A percentile compares a stretch with the other conserved stretches of the same genome.
These are phyloP conservation scores for Dysidea cf. avara DNA, from an alignment of 37 sponge, comb jelly and placozoan genomes.

Conservation along the genomic window DNA sequence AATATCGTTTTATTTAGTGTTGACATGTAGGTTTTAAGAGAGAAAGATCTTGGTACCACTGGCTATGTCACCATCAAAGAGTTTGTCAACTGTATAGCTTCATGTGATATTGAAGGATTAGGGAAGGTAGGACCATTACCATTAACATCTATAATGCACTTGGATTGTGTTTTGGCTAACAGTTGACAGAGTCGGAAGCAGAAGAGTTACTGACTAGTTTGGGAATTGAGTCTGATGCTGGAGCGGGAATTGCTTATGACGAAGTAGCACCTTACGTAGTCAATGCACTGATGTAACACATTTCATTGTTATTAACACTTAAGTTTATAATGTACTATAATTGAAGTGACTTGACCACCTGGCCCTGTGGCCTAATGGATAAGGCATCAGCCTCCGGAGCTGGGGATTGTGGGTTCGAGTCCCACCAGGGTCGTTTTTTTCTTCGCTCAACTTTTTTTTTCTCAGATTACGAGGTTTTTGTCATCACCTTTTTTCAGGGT, in stretches of 20 bases:
- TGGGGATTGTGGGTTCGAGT: conserved; percentile 96
- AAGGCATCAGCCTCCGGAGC: conserved; percentile 96
- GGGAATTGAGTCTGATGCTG: conserved; percentile 15
- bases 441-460: background rate
- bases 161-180: too few species aligned
- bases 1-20: too few species aligned
- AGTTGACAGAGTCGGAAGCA: conserved; percentile 3
- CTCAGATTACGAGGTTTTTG: too few species aligned
- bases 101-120: too few species aligned
- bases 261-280: conserved; percentile 1
- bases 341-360: background rate
- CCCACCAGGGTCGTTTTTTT: conserved; percentile 86
- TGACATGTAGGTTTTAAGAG: conserved; percentile 2
- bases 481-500: too few species aligned
- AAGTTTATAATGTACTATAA: background rate
- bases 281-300: background rate
- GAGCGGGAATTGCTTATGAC: conserved; percentile 48
- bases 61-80: conserved; percentile 58
- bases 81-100: background rate
- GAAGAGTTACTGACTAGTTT: conserved; percentile 18
- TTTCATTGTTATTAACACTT: background rate
- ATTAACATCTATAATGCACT: too few species aligned
- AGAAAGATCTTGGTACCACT: conserved; percentile 53
- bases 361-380: conserved; percentile 83
- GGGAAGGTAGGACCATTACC: too few species aligned